A percentile compares a stretch with the other conserved stretches of the same genome.
Conservation (phyloP, 2,797 vertebrate species). For the Anas georgica region DNA sequence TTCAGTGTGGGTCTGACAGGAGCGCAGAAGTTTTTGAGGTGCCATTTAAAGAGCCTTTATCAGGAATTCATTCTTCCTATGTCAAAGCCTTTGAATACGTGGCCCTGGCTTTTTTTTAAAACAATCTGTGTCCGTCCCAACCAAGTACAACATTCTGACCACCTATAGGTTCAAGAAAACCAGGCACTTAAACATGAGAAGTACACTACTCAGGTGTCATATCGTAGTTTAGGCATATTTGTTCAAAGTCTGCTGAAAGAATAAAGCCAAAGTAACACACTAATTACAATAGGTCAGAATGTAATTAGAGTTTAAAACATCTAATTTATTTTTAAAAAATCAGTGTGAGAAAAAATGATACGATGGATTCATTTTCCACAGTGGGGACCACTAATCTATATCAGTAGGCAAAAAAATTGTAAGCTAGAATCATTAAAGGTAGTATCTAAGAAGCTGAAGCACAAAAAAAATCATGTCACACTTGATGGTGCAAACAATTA, state of each 20-base stretch:
- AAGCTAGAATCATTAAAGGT: slow-evolving; percentile 14
- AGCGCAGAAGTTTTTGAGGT: not conserved
- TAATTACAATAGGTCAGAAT: not conserved
- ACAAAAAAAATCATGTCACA: slow-evolving; percentile 37
- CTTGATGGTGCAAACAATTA: slow-evolving; percentile 73
- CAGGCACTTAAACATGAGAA: not conserved
- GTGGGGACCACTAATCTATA: not conserved
- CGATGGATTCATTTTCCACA: not conserved
- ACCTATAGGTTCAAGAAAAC: not conserved
- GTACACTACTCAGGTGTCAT: not conserved
- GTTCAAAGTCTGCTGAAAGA: not conserved
- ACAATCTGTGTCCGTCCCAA: accelerated
- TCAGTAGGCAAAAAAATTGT: not conserved
- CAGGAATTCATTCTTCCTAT: no score
- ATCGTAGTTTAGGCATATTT: not conserved
- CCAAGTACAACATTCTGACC: not conserved
- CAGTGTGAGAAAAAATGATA: not conserved
- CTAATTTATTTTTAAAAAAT: not conserved
- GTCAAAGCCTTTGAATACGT: not conserved
- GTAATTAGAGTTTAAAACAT: not conserved
- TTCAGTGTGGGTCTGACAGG: not conserved
- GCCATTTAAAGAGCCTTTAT: not conserved
- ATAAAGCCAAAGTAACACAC: not conserved
- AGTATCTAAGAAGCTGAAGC: not conserved
- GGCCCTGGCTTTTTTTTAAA: no score